phyloP scores from a whole-genome alignment of 1,140 invertebrate species.

The Acromyrmex echinatior region DNA sequence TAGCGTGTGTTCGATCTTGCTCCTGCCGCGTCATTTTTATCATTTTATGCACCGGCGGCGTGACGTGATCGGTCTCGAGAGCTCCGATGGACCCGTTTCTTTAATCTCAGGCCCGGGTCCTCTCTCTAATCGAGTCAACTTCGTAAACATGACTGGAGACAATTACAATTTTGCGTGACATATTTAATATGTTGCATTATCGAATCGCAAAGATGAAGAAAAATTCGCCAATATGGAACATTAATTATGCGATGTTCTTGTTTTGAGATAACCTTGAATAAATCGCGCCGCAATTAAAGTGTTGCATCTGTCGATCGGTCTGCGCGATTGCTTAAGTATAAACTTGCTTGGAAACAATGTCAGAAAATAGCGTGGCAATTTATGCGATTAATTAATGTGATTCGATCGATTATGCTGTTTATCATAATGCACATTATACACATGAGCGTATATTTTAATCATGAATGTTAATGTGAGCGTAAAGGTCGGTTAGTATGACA shows the following conservation, averaged over 20 bases:
- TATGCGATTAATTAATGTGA: not conserved
- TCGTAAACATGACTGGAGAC: conserved; percentile 18
- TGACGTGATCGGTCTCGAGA: conserved; percentile 30
- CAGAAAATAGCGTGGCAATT: not conserved
- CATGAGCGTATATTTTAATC: not conserved
- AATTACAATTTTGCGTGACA: conserved; percentile 10
- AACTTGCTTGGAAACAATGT: not conserved
- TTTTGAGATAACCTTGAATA: not conserved
- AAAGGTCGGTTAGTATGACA: not conserved
- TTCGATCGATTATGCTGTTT: not conserved
- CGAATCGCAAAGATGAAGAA: not conserved
- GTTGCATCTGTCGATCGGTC: not conserved
- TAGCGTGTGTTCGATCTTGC: conserved; percentile 10
- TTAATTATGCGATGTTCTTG: not conserved
- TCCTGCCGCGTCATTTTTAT: conserved; percentile 36
- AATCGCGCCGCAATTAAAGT: not conserved
- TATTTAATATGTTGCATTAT: not conserved
- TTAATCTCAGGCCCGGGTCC: not conserved
- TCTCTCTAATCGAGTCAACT: conserved; percentile 31
- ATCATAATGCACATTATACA: not conserved
- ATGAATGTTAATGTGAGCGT: not conserved
- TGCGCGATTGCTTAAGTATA: not conserved
- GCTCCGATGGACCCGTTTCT: conserved; percentile 16
- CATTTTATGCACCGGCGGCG: conserved; percentile 37
- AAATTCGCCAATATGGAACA: not conserved